Conservation (phyloP, 2,888 invertebrate genomes). For the Lydus trimaculatus region DNA sequence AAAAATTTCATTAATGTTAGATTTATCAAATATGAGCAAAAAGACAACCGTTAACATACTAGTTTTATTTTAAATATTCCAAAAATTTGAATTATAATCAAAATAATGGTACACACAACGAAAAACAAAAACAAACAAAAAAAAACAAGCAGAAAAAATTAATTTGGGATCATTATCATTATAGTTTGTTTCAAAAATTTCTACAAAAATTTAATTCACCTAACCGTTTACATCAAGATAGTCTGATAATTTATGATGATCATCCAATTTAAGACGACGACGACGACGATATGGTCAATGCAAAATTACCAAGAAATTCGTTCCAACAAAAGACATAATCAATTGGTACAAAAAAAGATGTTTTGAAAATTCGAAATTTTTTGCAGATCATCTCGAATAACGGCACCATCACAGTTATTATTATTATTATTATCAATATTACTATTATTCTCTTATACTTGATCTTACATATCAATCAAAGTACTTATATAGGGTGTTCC, state of each 20-base stretch:
- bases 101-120: background rate
- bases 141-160: background rate
- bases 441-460: background rate
- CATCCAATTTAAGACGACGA: background rate
- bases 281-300: background rate
- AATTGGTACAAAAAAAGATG: background rate
- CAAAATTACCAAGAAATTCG: background rate
- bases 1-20: background rate
- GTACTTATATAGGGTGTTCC: background rate
- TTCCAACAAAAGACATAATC: background rate
- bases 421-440: background rate
- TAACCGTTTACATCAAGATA: background rate
- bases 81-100: constrained; percentile 1
- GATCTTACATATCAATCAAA: no score
- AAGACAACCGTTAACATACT: background rate
- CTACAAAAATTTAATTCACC: background rate
- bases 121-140: background rate
- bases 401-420: background rate
- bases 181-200: background rate
- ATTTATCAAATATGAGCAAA: background rate
- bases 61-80: background rate
- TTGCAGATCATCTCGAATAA: background rate
- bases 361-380: background rate
- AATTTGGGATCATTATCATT: background rate
- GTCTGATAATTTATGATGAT: background rate